These are phyloP conservation scores for Pachycephala philippinensis DNA, from an alignment of 2,113 vertebrate genomes.

Conservation along the genomic window DNA sequence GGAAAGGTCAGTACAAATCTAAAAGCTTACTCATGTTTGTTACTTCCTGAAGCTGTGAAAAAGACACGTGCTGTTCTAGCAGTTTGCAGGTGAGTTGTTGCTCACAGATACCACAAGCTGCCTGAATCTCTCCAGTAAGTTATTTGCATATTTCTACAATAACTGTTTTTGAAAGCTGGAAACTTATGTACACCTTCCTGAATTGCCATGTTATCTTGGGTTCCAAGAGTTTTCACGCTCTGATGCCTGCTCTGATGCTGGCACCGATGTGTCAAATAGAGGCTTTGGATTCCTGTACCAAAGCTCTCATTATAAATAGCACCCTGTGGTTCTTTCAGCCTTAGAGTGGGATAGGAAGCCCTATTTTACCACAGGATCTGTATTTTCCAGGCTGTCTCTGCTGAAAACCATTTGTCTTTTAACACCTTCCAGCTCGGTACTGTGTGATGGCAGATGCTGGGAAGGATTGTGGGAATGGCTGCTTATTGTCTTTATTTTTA, in stretches of 20 bases:
- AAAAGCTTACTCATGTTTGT: neutral
- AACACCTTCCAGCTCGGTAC: neutral
- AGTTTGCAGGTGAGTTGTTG: neutral
- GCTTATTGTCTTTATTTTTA: neutral
- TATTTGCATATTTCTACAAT: neutral
- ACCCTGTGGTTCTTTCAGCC: neutral
- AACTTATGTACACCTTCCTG: neutral
- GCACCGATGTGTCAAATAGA: neutral
- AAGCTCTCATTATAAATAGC: neutral
- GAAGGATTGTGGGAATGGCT: neutral
- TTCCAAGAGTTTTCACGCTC: neutral
- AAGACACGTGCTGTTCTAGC: neutral
- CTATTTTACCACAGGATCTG: neutral
- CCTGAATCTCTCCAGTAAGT: neutral
- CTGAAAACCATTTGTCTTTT: neutral
- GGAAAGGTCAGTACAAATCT: neutral
- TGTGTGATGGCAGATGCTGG: neutral
- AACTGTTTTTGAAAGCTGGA: neutral
- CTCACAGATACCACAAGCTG: neutral
- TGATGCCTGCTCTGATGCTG: neutral
- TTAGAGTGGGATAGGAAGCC: neutral
- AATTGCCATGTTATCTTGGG: fast-evolving
- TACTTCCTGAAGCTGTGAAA: neutral
- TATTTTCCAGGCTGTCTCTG: neutral
- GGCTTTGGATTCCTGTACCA: neutral